Evolutionary conservation across 1,140 invertebrate genomes (phyloP).

Genomic region (Trichonephila clavata): DNA sequence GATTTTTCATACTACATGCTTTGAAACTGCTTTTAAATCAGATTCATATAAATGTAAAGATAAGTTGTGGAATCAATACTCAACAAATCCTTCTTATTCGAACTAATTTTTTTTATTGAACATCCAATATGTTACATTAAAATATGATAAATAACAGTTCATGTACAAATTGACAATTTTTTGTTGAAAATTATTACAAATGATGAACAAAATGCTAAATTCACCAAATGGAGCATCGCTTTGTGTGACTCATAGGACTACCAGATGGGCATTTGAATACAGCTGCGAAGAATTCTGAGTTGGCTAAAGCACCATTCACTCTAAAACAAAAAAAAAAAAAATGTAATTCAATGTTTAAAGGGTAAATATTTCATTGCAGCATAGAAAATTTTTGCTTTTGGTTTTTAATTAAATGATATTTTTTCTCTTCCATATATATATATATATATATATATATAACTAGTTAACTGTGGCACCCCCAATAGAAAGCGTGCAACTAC

Average conservation of each 20-base stretch:
- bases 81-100: neutral
- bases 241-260: conserved; percentile 66
- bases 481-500: too few relatives aligned
- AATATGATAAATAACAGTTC: neutral
- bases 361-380: too few relatives aligned
- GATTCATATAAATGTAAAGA: too few relatives aligned
- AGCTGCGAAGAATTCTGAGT: conserved; percentile 72
- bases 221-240: conserved; percentile 69
- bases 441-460: too few relatives aligned
- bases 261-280: conserved; percentile 73
- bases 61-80: too few relatives aligned
- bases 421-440: too few relatives aligned
- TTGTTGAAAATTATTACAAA: neutral
- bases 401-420: too few relatives aligned
- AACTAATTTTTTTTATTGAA: conserved; percentile 6
- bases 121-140: neutral
- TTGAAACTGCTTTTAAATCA: too few relatives aligned
- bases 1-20: too few relatives aligned
- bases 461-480: too few relatives aligned
- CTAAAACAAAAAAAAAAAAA: conserved; percentile 4
- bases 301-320: conserved; percentile 68
- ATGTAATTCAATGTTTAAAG: too few relatives aligned
- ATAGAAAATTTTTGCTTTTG: too few relatives aligned
- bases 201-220: neutral
- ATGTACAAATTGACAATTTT: neutral